phyloP scores from a whole-genome alignment of 2,888 invertebrate species.

The Entomobrya proxima region DNA sequence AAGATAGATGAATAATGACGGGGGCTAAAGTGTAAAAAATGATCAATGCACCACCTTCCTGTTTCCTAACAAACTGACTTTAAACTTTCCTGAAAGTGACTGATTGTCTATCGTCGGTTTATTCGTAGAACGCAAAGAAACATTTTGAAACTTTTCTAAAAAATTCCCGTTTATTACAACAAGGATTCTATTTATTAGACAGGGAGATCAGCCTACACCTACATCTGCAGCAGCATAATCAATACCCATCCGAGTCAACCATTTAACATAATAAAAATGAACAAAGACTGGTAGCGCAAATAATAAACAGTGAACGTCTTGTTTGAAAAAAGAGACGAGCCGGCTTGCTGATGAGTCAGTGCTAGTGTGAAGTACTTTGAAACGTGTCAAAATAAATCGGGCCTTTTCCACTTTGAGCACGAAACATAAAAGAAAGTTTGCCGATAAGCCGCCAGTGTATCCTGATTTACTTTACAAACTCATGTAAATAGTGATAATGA shows the following conservation, averaged over 20 bases:
- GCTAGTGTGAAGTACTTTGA: slow-evolving; percentile 38
- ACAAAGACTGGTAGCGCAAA: neutral
- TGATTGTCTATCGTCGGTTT: neutral
- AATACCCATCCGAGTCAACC: too few relatives aligned
- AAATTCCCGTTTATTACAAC: too few relatives aligned
- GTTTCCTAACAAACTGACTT: neutral
- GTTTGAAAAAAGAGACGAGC: neutral
- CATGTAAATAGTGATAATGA: slow-evolving; percentile 1
- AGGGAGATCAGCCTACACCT: too few relatives aligned
- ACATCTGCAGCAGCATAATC: too few relatives aligned
- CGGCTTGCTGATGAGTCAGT: neutral
- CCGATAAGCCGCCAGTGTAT: slow-evolving; percentile 25
- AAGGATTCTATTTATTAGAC: too few relatives aligned
- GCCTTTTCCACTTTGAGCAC: slow-evolving; percentile 60
- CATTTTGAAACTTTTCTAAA: too few relatives aligned
- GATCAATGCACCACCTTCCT: too few relatives aligned
- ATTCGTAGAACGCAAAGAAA: too few relatives aligned
- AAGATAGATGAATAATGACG: slow-evolving; percentile 26
- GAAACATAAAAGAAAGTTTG: slow-evolving; percentile 52
- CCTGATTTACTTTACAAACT: neutral
- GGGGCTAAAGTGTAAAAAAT: neutral
- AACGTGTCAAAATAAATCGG: slow-evolving; percentile 63
- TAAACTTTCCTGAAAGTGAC: neutral
- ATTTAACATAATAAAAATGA: too few relatives aligned
- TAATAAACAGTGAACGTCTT: neutral